Evolutionary conservation across 2,797 vertebrate genomes (phyloP).

Genomic region (Cercopithecus diana): DNA sequence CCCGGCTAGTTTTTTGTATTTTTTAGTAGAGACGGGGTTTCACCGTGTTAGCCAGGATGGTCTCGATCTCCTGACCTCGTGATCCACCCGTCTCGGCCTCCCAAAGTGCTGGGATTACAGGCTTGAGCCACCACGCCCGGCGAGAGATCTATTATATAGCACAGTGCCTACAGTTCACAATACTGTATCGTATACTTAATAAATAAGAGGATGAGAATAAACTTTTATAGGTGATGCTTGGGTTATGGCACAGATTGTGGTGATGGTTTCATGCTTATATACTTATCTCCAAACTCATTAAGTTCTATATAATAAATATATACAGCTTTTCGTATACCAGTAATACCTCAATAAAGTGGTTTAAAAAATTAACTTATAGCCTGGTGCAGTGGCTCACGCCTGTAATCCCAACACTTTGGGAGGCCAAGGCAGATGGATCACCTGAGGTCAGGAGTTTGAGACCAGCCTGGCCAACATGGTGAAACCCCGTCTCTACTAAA

Average conservation of each 20-base stretch:
- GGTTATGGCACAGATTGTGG: background rate
- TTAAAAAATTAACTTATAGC: slow-evolving; percentile 9
- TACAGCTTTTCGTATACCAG: background rate
- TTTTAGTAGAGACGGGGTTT: too few relatives aligned
- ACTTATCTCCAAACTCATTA: background rate
- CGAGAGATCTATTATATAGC: background rate
- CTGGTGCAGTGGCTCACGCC: background rate
- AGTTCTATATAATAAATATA: background rate
- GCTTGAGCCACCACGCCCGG: too few relatives aligned
- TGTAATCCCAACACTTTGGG: background rate
- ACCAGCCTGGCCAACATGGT: background rate
- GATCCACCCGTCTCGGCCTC: too few relatives aligned
- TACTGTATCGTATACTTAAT: background rate
- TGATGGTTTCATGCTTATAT: background rate
- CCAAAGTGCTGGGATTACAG: too few relatives aligned
- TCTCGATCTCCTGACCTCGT: too few relatives aligned
- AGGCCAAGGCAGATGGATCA: background rate
- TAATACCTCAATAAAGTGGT: background rate
- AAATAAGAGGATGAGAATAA: background rate
- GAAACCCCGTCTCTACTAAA: background rate
- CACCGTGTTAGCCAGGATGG: too few relatives aligned
- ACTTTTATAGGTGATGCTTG: background rate
- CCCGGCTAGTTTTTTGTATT: too few relatives aligned
- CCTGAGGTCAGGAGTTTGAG: background rate
- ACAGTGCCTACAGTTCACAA: background rate